Percentiles rank a stretch among this genome's conserved stretches.
phyloP scores from a whole-genome alignment of 2,113 vertebrate species.

The Cranoglanis bouderius region DNA sequence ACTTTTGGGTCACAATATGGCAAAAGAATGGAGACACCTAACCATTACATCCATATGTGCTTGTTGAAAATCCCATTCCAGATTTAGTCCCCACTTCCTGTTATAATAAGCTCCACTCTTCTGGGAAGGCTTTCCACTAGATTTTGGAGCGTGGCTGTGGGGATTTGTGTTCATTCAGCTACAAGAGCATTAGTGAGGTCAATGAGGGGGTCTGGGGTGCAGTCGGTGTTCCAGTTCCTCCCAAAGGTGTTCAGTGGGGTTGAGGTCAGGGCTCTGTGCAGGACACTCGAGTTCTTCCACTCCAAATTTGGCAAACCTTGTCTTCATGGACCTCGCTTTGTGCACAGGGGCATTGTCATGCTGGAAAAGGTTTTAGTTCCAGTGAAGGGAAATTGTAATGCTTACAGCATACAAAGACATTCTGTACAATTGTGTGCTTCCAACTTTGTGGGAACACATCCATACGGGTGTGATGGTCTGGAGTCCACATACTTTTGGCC shows the following conservation, averaged over 20 bases:
- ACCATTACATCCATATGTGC: no score
- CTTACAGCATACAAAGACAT: background rate
- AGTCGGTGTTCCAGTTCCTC: background rate
- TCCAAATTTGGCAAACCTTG: background rate
- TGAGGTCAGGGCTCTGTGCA: background rate
- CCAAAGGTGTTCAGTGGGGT: background rate
- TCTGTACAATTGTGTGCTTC: background rate
- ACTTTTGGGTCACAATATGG: background rate
- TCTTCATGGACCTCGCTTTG: background rate
- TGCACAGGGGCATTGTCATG: background rate
- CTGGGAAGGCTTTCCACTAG: background rate
- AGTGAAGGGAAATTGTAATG: background rate
- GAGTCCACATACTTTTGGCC: background rate
- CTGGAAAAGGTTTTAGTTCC: background rate
- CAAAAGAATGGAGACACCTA: background rate
- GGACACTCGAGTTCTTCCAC: background rate
- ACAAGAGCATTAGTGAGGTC: background rate
- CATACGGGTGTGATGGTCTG: background rate
- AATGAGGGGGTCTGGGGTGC: background rate
- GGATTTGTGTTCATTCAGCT: background rate
- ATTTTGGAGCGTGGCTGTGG: no score
- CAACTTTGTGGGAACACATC: background rate
- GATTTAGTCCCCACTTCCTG: no score
- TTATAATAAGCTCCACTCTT: background rate
- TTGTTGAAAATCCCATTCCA: background rate